Base-by-base conservation (phyloP, 2,113 vertebrate species). In the Rhabdornis inornatus region DNA sequence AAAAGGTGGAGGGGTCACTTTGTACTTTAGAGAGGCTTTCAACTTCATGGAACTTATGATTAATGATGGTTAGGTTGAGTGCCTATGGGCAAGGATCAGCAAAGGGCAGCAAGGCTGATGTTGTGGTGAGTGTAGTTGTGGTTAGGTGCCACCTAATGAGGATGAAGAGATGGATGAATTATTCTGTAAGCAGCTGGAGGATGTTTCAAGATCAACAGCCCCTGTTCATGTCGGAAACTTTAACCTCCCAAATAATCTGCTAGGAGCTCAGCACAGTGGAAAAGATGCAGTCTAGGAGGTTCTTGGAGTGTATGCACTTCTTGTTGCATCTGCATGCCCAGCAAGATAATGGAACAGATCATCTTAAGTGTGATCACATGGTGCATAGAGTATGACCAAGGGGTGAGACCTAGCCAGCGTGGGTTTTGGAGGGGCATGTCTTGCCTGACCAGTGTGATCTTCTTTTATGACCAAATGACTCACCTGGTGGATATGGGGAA, bases 1-100 rank as follows among this genome's bases (percentile, higher is more conserved):
- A 44, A 45, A 33, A 21, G 37, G 8, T 37, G 11, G 27, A 53
- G 39, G 13, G 13, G 22, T 71, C 9, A 15, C 56, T 44, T 44
- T 7, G 13, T 63, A 1, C 44, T 7, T 71, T 44, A 53, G 21
- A 13, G 27, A 17, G 31, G 13, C 31, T 61, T 21, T 44, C 31
- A 37, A 9, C 25, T 11, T 21, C 53, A 1, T 10, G 21, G 16
- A 44, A 16, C 0, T 24, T 15, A 13, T 1, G 10, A 44, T 63
- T 37, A 53, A 5, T 30, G 25, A 17, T 42, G 1, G 3, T 83
- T 11, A 27, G 8, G 4, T 45, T 44, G 39, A 9, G 31, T 71
- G 37, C 27, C 13, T 31, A 0, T 53, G 56, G 56, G 4, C 33
- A 25, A 21, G 56, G n/a, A 31, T 44, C 21, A 9, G 39, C 1